Evolutionary conservation across 2,797 vertebrate species (phyloP).

Genomic region (Anolis apletophallus): DNA sequence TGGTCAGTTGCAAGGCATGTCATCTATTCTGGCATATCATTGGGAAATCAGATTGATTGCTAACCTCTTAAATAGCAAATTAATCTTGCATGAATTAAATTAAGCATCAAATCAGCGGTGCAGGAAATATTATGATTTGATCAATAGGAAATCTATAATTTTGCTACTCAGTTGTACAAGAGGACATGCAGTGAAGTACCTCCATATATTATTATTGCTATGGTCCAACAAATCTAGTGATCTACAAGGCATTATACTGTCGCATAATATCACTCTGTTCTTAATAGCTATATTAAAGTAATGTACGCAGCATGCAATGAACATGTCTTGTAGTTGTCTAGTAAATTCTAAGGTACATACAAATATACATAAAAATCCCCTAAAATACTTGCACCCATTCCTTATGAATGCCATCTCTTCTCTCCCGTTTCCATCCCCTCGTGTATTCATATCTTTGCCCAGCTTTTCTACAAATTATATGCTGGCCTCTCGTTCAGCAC

Average conservation of each 20-base stretch:
- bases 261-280: background rate
- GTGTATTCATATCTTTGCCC: background rate
- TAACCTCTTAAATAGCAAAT: background rate
- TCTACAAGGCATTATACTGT: background rate
- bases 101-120: background rate
- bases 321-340: background rate
- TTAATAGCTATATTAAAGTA: background rate
- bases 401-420: background rate
- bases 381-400: background rate
- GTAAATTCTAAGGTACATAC: background rate
- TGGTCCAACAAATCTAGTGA: background rate
- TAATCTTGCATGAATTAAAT: constrained; percentile 1
- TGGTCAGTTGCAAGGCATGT: background rate
- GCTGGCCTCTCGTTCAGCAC: background rate
- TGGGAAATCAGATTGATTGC: background rate
- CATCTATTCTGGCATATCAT: background rate
- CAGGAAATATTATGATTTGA: background rate
- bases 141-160: constrained; percentile 18
- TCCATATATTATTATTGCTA: background rate
- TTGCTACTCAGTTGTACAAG: background rate
- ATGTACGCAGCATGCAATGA: background rate
- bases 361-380: too few relatives aligned
- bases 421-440: background rate
- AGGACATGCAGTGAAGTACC: too few relatives aligned
- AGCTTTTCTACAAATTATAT: background rate